Percentiles rank a stretch among this genome's conserved stretches.
phyloP scores from a whole-genome alignment of 2,113 vertebrate species.

The Hiodon alosoides region DNA sequence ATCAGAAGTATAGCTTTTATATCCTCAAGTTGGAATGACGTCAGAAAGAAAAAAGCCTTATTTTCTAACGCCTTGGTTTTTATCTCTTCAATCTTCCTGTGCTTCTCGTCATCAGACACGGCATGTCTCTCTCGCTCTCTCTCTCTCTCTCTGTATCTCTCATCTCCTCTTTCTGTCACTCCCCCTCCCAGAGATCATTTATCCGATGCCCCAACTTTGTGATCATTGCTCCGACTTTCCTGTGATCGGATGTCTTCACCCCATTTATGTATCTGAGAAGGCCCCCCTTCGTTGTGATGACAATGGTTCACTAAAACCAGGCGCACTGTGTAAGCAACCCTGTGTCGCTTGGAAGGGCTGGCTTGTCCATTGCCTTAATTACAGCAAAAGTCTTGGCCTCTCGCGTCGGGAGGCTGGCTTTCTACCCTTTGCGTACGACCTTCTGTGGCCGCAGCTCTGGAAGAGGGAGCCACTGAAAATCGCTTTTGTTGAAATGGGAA shows the following conservation, averaged over 20 bases:
- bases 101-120: slow-evolving; percentile 15
- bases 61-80: too few species aligned
- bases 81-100: too few species aligned
- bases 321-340: slow-evolving; percentile 52
- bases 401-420: background rate
- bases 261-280: slow-evolving; percentile 54
- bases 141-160: slow-evolving; percentile 39
- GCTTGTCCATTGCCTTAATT: slow-evolving; percentile 66
- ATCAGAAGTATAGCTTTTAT: slow-evolving; percentile 46
- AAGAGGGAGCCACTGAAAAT: slow-evolving; percentile 20
- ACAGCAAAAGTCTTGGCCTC: slow-evolving; percentile 40
- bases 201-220: background rate
- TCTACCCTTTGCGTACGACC: slow-evolving; percentile 34
- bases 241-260: slow-evolving; percentile 44
- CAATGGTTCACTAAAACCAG: slow-evolving; percentile 40
- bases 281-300: slow-evolving; percentile 45
- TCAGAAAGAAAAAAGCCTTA: slow-evolving; percentile 30
- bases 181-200: slow-evolving; percentile 36
- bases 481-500: slow-evolving; percentile 35
- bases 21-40: slow-evolving; percentile 46
- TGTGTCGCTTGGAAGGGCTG: slow-evolving; percentile 48
- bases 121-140: slow-evolving; percentile 13
- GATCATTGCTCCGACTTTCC: slow-evolving; percentile 18
- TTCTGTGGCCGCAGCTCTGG: slow-evolving; percentile 22
- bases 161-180: slow-evolving; percentile 31